phyloP scores from a whole-genome alignment of 1,140 invertebrate species.

The Aricia agestis region DNA sequence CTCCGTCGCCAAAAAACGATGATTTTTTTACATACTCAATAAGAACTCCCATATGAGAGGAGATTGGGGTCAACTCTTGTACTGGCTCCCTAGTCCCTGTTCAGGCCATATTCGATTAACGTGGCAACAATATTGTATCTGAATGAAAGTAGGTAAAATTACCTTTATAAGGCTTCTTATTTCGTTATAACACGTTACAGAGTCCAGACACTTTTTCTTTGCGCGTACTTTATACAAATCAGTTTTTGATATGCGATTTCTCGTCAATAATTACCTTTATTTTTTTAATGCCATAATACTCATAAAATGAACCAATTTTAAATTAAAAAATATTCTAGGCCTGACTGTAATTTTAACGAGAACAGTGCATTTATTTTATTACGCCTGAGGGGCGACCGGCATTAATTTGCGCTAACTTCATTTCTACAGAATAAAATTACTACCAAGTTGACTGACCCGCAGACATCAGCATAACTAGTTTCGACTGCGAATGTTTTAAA shows the following conservation, averaged over 20 bases:
- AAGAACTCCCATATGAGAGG: constrained; percentile 7
- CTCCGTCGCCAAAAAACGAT: constrained; percentile 21
- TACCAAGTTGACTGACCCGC: not conserved
- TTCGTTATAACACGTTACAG: too few relatives aligned
- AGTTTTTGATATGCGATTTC: too few relatives aligned
- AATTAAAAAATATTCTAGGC: constrained; percentile 6
- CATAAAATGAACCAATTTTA: not conserved
- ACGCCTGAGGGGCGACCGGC: constrained; percentile 8
- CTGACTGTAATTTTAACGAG: constrained; percentile 4
- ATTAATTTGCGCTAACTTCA: constrained; percentile 15
- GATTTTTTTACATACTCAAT: constrained; percentile 16
- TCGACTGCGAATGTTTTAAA: not conserved
- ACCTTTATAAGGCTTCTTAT: too few relatives aligned
- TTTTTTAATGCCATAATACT: not conserved
- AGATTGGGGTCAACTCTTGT: constrained; percentile 16
- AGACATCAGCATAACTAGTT: not conserved
- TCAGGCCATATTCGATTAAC: not conserved
- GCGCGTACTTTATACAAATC: too few relatives aligned
- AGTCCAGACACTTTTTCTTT: too few relatives aligned
- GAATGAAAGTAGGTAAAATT: too few relatives aligned
- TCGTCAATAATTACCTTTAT: not conserved
- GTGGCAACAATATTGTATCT: too few relatives aligned
- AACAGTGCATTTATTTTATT: constrained; percentile 8
- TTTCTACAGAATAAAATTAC: constrained; percentile 6
- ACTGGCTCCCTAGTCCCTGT: not conserved